phyloP scores from a whole-genome alignment of 2,888 invertebrate species.

The Drosophila pegasa region DNA sequence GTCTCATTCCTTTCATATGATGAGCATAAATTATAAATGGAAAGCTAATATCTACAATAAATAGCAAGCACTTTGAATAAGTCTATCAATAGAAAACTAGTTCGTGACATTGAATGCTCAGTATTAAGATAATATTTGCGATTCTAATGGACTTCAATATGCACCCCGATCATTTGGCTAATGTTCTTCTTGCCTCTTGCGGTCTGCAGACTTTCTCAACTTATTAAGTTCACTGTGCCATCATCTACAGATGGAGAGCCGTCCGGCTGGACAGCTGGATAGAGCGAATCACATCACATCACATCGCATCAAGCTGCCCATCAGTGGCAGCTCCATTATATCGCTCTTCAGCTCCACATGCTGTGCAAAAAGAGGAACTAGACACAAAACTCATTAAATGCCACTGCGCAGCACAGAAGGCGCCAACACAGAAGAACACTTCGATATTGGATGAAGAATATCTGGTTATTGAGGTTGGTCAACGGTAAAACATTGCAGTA shows the following conservation, averaged over 20 bases:
- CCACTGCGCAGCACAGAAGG: slow-evolving; percentile 1
- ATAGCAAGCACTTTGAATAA: neutral
- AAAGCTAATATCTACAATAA: neutral
- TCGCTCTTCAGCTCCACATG: slow-evolving; percentile 27
- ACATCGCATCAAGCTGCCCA: slow-evolving; percentile 32
- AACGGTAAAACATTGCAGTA: slow-evolving; percentile 63
- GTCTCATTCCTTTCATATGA: neutral
- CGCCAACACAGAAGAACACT: neutral
- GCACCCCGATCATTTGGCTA: neutral
- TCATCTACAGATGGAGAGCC: slow-evolving; percentile 11
- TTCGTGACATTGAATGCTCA: neutral
- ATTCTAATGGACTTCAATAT: slow-evolving; percentile 3
- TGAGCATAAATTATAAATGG: neutral
- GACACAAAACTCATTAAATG: slow-evolving; percentile 51
- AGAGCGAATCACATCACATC: slow-evolving; percentile 16
- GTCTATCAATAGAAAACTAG: neutral
- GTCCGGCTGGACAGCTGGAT: neutral
- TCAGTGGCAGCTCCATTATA: slow-evolving; percentile 4
- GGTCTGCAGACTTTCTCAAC: neutral
- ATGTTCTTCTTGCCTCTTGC: slow-evolving; percentile 2
- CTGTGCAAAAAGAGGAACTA: slow-evolving; percentile 23
- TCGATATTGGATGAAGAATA: slow-evolving; percentile 33
- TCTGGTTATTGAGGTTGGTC: slow-evolving; percentile 66
- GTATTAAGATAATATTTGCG: neutral
- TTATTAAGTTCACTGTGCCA: slow-evolving; percentile 20